These are phyloP conservation scores for Harmothoe impar DNA, from an alignment of 2,888 invertebrate species.

Conservation along the genomic window DNA sequence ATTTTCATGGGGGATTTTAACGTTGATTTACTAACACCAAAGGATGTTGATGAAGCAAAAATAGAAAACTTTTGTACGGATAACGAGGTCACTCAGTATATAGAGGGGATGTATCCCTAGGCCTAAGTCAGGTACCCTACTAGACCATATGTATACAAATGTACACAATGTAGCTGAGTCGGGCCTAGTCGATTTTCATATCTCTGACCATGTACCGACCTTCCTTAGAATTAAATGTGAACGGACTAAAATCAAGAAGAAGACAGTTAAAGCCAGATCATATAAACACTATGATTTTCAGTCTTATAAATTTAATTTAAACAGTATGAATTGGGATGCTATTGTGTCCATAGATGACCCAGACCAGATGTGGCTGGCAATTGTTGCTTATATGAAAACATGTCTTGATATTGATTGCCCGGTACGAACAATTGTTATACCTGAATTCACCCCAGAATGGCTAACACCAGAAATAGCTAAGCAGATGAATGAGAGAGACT, in stretches of 20 bases:
- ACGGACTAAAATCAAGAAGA: too few species aligned
- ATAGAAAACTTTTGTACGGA: too few species aligned
- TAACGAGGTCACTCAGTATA: too few species aligned
- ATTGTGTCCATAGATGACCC: not conserved
- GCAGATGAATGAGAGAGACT: not conserved
- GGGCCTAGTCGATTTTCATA: not conserved
- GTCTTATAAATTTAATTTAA: not conserved
- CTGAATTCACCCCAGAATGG: not conserved
- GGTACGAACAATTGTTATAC: not conserved
- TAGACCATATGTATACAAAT: not conserved
- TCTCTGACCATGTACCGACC: too few species aligned
- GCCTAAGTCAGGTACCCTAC: not conserved
- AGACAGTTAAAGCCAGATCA: not conserved
- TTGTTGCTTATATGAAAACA: not conserved
- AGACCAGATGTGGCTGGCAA: not conserved
- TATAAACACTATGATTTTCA: not conserved
- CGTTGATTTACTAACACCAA: not conserved
- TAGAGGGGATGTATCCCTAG: not conserved
- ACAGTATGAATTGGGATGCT: not conserved
- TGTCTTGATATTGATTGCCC: not conserved
- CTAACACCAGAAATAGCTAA: not conserved
- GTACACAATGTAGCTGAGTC: too few species aligned
- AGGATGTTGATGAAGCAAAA: not conserved
- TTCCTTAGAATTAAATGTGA: too few species aligned
- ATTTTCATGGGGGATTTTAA: too few species aligned